These are phyloP conservation scores for Esperia sulphurella DNA, from an alignment of 2,888 invertebrate species.

Conservation along the genomic window DNA sequence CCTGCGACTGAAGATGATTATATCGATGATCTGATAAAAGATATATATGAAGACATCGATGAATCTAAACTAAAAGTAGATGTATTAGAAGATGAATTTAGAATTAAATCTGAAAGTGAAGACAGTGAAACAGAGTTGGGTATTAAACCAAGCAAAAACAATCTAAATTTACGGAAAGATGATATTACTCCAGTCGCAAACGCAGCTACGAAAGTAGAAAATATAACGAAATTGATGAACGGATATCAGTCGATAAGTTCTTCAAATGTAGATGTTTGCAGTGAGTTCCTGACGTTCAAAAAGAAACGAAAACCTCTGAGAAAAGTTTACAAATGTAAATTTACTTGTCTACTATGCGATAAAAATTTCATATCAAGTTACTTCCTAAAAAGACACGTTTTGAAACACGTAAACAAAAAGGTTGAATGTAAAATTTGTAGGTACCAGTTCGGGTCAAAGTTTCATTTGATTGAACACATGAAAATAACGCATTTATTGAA, in stretches of 20 bases:
- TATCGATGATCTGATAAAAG: conserved; percentile 26
- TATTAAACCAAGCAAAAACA: not conserved
- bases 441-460: conserved; percentile 46
- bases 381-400: conserved; percentile 52
- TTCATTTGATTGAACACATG: conserved; percentile 53
- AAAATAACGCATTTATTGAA: conserved; percentile 50
- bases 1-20: conserved; percentile 31
- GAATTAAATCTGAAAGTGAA: conserved; percentile 47
- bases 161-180: not conserved
- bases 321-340: conserved; percentile 26
- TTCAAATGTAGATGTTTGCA: conserved; percentile 32
- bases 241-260: not conserved
- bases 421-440: conserved; percentile 42
- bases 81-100: conserved; percentile 65
- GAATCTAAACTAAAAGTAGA: conserved; percentile 48
- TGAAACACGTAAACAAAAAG: conserved; percentile 44
- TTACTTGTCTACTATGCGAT: conserved; percentile 52
- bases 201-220: not conserved
- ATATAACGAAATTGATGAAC: not conserved
- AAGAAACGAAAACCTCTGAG: conserved; percentile 31
- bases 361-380: conserved; percentile 64
- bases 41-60: conserved; percentile 31
- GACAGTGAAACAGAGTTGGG: conserved; percentile 18
- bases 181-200: not conserved
- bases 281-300: conserved; percentile 60